Percentiles rank a stretch among this genome's conserved stretches.
Evolutionary conservation across 2,888 invertebrate species (phyloP).

Genomic region (Dicranocentrus wangi): DNA sequence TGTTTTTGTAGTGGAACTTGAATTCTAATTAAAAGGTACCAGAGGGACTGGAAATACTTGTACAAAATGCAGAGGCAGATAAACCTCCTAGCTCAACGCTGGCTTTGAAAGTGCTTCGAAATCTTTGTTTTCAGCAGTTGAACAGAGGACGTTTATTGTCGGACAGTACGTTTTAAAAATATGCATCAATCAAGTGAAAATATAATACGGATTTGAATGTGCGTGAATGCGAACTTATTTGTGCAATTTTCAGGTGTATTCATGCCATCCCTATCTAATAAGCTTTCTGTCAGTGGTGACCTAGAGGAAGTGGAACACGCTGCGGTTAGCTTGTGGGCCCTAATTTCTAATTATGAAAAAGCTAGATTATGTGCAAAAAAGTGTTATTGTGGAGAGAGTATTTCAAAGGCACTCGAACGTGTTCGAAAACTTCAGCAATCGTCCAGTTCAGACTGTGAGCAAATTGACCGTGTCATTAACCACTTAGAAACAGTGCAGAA

Average conservation of each 20-base stretch:
- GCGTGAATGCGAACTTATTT: neutral
- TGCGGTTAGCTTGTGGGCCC: constrained; percentile 68
- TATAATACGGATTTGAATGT: neutral
- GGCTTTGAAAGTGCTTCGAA: constrained; percentile 77
- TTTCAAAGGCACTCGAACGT: constrained; percentile 60
- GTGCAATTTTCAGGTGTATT: constrained; percentile 61
- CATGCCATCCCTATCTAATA: constrained; percentile 59
- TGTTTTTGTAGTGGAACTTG: too few species aligned
- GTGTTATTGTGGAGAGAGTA: constrained; percentile 55
- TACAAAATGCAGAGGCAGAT: constrained; percentile 58
- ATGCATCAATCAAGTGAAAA: neutral
- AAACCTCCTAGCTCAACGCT: constrained; percentile 48
- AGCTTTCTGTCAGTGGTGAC: constrained; percentile 61
- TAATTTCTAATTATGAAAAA: constrained; percentile 70
- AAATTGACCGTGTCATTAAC: constrained; percentile 53
- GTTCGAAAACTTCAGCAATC: constrained; percentile 66
- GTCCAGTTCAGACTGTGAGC: constrained; percentile 54
- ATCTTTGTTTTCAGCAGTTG: constrained; percentile 78
- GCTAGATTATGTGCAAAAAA: constrained; percentile 70
- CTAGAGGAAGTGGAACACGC: constrained; percentile 67
- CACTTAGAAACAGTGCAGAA: constrained; percentile 58
- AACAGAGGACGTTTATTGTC: constrained; percentile 77
- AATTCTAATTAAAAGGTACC: too few species aligned
- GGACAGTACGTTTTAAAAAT: constrained; percentile 62
- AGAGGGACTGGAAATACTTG: constrained; percentile 68